These are phyloP conservation scores for Aegypius monachus DNA, from an alignment of 2,113 vertebrate genomes.

Conservation along the genomic window DNA sequence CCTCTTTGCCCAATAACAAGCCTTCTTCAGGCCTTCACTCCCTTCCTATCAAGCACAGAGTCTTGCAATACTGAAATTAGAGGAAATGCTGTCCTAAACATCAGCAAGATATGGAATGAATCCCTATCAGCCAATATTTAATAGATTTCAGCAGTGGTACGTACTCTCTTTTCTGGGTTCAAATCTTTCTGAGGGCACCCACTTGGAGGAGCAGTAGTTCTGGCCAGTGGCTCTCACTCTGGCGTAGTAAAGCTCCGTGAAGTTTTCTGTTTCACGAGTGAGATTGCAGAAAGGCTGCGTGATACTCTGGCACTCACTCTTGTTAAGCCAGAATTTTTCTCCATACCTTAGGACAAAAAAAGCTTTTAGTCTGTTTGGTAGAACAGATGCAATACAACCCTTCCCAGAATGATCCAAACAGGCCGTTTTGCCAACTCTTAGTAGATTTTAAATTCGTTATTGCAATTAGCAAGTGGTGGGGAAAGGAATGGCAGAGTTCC, in stretches of 20 bases:
- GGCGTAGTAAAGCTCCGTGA: slow-evolving; percentile 54
- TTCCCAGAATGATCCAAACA: background rate
- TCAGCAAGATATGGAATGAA: too few relatives aligned
- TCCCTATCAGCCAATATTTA: background rate
- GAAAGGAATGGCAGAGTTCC: background rate
- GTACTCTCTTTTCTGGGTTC: slow-evolving; percentile 63
- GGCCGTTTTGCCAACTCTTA: background rate
- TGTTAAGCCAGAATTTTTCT: slow-evolving; percentile 61
- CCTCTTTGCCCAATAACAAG: background rate
- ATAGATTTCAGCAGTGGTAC: background rate
- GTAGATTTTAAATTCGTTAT: background rate
- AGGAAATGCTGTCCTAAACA: background rate
- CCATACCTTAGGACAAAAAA: slow-evolving; percentile 67
- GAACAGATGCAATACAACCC: background rate
- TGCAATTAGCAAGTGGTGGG: background rate
- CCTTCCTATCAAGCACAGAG: background rate
- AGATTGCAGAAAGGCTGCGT: slow-evolving; percentile 69
- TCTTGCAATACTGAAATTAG: fast-evolving
- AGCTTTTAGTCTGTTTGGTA: background rate
- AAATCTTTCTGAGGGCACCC: slow-evolving; percentile 59
- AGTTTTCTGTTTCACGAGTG: slow-evolving; percentile 53
- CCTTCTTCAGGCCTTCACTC: background rate
- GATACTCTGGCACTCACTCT: slow-evolving; percentile 69
- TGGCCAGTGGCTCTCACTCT: slow-evolving; percentile 32
- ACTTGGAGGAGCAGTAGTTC: background rate